Evolutionary conservation across 2,888 invertebrate genomes (phyloP), one percentile per base, ranked within the genome.

Genomic region (Mallateleia sp.): DNA sequence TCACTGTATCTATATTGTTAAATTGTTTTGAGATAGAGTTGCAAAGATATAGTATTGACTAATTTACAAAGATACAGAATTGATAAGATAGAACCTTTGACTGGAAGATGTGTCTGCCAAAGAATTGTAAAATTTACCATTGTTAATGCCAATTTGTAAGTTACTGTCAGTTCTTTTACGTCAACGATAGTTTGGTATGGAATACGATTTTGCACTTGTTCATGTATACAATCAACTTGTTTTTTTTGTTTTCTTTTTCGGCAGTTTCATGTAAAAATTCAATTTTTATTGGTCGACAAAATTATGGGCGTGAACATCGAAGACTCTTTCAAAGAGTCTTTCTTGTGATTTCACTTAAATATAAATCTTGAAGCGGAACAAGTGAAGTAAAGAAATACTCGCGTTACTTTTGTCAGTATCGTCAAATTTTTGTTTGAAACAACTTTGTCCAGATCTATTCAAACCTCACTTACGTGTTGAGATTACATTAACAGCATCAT

Each of bases 41-140:
- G 69, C 87, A 88, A 84, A 89, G 74, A n/a, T n/a, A n/a, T n/a
- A n/a, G n/a, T n/a, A n/a, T n/a, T n/a, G n/a, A n/a, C n/a, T n/a
- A n/a, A n/a, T n/a, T n/a, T n/a, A n/a, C n/a, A n/a, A n/a, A n/a
- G 75, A 85, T 14, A 88, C 86, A 38, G 58, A 64, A 18, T 74
- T 18, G 69, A 85, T 85, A 84, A 89, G 74, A 74, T 84, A 88
- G 60, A 86, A 89, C 52, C 78, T 78, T 66, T 88, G 85, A 84
- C 67, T 64, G 3, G 89, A 89, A 60, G 84, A 42, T 80, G 88
- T 89, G 62, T 47, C 22, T 60, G 86, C 87, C 24, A 89, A 52
- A 50, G 86, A 81, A 75, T 89, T 89, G 62, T 85, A 89, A 24
- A 88, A 82, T 79, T 89, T 89, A 14, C 89, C 89, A 85, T 87